Conservation (phyloP, 2,797 vertebrate species). For the Orestias chungarensis region DNA sequence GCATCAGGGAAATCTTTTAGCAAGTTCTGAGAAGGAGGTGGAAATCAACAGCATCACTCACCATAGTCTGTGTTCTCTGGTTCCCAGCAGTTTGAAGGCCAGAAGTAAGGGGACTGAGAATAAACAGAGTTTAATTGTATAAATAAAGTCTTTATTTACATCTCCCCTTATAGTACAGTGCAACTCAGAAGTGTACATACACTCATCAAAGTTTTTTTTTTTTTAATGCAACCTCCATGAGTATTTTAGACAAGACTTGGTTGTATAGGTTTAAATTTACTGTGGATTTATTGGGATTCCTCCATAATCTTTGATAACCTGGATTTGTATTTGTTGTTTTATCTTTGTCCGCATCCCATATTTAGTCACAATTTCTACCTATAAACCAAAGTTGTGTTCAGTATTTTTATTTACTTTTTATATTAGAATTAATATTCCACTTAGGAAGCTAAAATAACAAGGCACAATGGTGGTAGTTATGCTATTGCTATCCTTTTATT, state of each 20-base stretch:
- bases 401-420: not conserved
- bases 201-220: not conserved
- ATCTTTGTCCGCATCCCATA: not conserved
- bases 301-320: not conserved
- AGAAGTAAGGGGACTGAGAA: constrained; percentile 92
- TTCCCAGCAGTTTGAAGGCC: constrained; percentile 98
- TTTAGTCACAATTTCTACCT: too few species aligned
- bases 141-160: not conserved
- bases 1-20: constrained; percentile 29
- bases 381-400: not conserved
- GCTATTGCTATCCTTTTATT: too few species aligned
- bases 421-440: not conserved
- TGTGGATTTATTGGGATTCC: not conserved
- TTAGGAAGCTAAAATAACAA: not conserved
- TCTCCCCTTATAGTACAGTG: not conserved
- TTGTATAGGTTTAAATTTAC: not conserved
- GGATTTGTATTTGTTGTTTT: not conserved
- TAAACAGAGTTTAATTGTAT: constrained; percentile 38
- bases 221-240: not conserved
- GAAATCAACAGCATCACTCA: constrained; percentile 71
- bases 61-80: constrained; percentile 97
- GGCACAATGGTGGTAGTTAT: not conserved
- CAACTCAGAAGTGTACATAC: not conserved
- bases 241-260: not conserved
- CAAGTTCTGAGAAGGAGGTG: constrained; percentile 16